Evolutionary conservation across 2,797 vertebrate genomes (phyloP), one percentile per base, ranked within the genome.

Genomic region (Pantherophis vulpinus): DNA sequence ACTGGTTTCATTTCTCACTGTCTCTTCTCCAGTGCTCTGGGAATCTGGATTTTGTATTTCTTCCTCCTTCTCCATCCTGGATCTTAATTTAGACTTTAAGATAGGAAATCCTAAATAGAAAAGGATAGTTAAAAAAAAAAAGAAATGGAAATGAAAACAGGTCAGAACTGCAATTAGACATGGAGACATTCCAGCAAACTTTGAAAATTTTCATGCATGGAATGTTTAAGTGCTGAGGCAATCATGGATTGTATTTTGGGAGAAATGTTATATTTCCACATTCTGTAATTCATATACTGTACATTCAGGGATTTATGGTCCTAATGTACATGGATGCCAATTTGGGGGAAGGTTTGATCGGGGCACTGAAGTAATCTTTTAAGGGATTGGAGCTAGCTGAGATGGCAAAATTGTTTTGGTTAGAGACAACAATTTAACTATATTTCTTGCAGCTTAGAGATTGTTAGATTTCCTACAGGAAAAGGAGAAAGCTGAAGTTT

Each of bases 31-130:
- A 37, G 58, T 37, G 13, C 27, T 54, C 29, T 88, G 63, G 32
- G 70, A 59, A 88, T 88, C 51, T 37, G 23, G 3, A 12, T n/a
- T 63, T 55, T n/a, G 32, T 4, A 14, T 59, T 88, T 63, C 91
- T 58, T 91, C 93, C 54, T 47, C 79, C 47, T 23, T 47, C 58
- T 94, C 91, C 93, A 94, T 92, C 47, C 5, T 79, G 1, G 56
- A 56, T 25, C 42, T 88, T 37, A 79, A 2, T 14, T 66, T 88
- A 86, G 27, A 29, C 47, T 63, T 90, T 54, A 74, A 63, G 11
- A 88, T 55, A 12, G 37, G n/a, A 92, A 92, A 91, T 88, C 89
- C 91, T 92, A 87, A 87, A 27, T 14, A 79, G 4, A 29, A 13
- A 83, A 91, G 29, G 83, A 54, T 20, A 42, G 9, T 47, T 11